Conservation (phyloP, 2,113 vertebrate genomes). For the Urocynchramus pylzowi region DNA sequence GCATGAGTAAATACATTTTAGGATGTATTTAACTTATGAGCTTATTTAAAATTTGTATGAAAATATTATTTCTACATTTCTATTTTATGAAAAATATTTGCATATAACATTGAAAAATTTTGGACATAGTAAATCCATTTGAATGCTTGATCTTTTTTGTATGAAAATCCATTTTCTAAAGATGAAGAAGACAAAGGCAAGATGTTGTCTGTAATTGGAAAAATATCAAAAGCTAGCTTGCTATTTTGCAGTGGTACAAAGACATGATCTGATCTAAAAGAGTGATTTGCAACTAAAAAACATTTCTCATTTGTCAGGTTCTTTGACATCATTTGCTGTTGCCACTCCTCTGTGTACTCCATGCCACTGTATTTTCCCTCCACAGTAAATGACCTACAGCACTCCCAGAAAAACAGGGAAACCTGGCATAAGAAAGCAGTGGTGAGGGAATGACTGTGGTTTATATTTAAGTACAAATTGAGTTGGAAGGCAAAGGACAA, state of each 20-base stretch:
- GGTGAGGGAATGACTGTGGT: neutral
- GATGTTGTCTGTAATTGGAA: neutral
- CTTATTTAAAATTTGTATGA: neutral
- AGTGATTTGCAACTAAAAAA: neutral
- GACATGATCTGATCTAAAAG: neutral
- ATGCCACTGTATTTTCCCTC: neutral
- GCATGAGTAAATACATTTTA: neutral
- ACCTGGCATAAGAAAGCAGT: neutral
- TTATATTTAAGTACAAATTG: neutral
- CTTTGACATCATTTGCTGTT: neutral
- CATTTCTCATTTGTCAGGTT: neutral
- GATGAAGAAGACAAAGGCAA: neutral
- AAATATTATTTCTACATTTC: neutral
- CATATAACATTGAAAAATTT: neutral
- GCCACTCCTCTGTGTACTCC: neutral
- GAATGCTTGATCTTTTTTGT: neutral
- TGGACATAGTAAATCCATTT: neutral
- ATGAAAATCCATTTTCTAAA: neutral
- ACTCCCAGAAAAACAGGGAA: neutral
- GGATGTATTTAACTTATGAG: too few relatives aligned
- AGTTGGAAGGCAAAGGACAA: neutral
- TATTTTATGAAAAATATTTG: neutral
- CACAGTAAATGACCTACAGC: neutral
- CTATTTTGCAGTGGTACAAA: neutral
- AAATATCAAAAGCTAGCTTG: neutral